Evolutionary conservation across 2,113 vertebrate species (phyloP), one percentile per base, ranked within the genome.

Genomic region (Andinoacara biseriatus): DNA sequence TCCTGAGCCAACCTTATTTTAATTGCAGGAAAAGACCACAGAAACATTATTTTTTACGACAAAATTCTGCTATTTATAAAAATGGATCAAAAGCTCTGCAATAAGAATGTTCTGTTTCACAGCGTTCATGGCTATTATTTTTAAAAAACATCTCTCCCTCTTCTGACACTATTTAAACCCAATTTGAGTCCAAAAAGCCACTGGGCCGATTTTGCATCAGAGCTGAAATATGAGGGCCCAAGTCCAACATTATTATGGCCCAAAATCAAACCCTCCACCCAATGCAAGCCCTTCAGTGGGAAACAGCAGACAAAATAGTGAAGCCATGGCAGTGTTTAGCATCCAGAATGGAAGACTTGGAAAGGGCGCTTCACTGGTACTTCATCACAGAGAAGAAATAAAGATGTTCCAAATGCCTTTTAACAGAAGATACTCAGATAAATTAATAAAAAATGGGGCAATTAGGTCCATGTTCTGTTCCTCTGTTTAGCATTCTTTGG

Each of bases 1-100:
- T 95, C 93, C 84, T 43, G 33, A 38, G 93, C 93, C 94, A 95
- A 89, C 60, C 87, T 65, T 91, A 87, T 93, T 94, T 94, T 94
- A 94, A 94, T 93, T 92, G 92, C 89, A 93, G 89, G 85, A 90
- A 94, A 92, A 89, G 74, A 93, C 91, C 93, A 87, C 91, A 93
- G 91, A 92, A 94, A 94, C 87, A 90, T 91, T 92, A 93, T 90
- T 91, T 93, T 94, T 95, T 93, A 95, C 20, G 92, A 93, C 90
- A 90, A 91, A 92, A 94, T 93, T 90, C 90, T 93, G 92, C 92
- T 93, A 92, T 94, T 95, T 95, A 93, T 94, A 93, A 94, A 94
- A 90, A 84, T 29, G 72, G 90, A 93, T 94, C 91, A 93, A 94
- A 95, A 88, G 87, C 85, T 75, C 76, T 65, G 90, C 85, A 86